These are phyloP conservation scores for Pachliopta kotzebuea DNA, from an alignment of 2,888 invertebrate genomes.

Conservation along the genomic window DNA sequence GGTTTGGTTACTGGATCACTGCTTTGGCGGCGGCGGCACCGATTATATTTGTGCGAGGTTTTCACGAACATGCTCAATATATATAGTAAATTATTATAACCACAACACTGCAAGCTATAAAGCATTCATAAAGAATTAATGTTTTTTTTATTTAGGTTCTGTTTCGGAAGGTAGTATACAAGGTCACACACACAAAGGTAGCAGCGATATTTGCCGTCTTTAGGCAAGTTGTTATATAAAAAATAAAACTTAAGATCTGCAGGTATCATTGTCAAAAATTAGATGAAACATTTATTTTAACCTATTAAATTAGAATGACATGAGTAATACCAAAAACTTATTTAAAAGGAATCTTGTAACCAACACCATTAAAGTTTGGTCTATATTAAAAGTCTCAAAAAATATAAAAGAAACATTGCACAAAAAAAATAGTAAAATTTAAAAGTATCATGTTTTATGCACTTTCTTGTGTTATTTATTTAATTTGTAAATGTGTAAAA, in stretches of 20 bases:
- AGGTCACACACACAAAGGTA: conserved; percentile 30
- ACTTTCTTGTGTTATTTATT: neutral
- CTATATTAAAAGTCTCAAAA: too few species aligned
- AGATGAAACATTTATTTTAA: neutral
- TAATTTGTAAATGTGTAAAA: neutral
- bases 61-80: conserved; percentile 46
- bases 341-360: neutral
- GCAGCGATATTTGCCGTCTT: conserved; percentile 41
- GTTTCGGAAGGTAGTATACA: conserved; percentile 6
- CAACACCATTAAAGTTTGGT: neutral
- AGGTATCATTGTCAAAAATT: conserved; percentile 27
- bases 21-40: conserved; percentile 68
- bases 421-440: neutral
- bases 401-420: neutral
- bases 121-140: conserved; percentile 33
- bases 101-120: conserved; percentile 44
- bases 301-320: neutral
- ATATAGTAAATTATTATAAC: conserved; percentile 38
- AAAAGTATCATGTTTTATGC: neutral
- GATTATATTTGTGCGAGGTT: conserved; percentile 49
- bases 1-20: conserved; percentile 47
- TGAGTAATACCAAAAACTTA: neutral
- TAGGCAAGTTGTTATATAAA: conserved; percentile 36
- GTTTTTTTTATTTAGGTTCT: conserved; percentile 19
- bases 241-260: conserved; percentile 30